Percentiles rank a stretch among this genome's conserved stretches.
Evolutionary conservation across 2,888 invertebrate genomes (phyloP).

Genomic region (Caenorhabditis imperialis): DNA sequence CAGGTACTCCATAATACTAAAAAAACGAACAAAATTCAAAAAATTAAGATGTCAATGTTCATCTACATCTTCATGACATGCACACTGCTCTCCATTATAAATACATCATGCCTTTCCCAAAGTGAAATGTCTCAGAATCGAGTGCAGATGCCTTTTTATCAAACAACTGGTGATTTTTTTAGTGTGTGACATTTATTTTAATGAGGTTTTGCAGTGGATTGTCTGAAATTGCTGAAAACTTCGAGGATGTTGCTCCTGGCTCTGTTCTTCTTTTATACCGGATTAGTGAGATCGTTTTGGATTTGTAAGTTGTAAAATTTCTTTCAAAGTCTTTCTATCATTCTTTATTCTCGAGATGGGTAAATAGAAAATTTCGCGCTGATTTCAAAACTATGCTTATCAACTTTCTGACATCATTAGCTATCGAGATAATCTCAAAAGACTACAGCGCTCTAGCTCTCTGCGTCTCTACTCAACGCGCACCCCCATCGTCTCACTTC

Average conservation of each 20-base stretch:
- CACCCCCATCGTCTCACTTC: too few relatives aligned
- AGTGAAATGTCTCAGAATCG: conserved; percentile 7
- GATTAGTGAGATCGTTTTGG: conserved; percentile 45
- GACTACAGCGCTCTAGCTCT: too few relatives aligned
- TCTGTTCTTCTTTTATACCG: conserved; percentile 43
- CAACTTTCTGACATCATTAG: too few relatives aligned
- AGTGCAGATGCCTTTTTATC: background rate
- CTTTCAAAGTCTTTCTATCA: too few relatives aligned
- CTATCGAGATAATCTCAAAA: too few relatives aligned
- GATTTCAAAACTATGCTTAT: too few relatives aligned
- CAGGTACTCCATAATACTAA: conserved; percentile 1
- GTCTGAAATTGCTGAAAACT: conserved; percentile 6
- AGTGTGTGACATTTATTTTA: background rate
- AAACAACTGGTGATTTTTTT: background rate
- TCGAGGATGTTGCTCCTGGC: conserved; percentile 10
- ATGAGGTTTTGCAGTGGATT: background rate
- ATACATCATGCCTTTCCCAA: conserved; percentile 13
- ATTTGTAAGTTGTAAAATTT: conserved; percentile 28
- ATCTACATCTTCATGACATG: conserved; percentile 8
- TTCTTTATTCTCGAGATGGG: too few relatives aligned
- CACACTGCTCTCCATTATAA: conserved; percentile 6
- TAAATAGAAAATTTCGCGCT: too few relatives aligned
- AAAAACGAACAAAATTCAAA: background rate
- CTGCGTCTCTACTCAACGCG: too few relatives aligned
- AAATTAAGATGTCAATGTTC: conserved; percentile 3